Percentiles rank a stretch among this genome's conserved stretches.
Evolutionary conservation across 2,113 vertebrate species (phyloP).

Genomic region (Cyprinodon brontotheroides): DNA sequence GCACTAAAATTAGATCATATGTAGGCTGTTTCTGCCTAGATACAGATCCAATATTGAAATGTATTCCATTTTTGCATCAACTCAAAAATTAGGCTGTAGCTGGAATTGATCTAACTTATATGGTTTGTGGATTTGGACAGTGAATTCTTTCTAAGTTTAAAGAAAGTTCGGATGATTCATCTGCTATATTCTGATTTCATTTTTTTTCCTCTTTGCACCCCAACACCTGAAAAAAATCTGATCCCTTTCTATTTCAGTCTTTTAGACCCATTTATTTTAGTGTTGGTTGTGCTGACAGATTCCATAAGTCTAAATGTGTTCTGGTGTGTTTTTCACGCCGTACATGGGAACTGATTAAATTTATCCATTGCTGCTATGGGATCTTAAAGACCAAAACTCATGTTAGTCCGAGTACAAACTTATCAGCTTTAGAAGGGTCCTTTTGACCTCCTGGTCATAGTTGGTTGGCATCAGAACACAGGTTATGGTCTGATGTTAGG

Average conservation of each 20-base stretch:
- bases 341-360: slow-evolving; percentile 59
- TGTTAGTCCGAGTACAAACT: background rate
- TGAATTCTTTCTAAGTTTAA: background rate
- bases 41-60: slow-evolving; percentile 24
- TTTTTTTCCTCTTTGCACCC: slow-evolving; percentile 12
- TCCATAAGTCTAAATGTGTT: slow-evolving; percentile 65
- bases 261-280: slow-evolving; percentile 50
- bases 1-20: background rate
- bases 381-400: background rate
- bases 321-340: slow-evolving; percentile 60
- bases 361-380: slow-evolving; percentile 39
- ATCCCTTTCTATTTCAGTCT: slow-evolving; percentile 74
- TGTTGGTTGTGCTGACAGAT: slow-evolving; percentile 63
- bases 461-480: background rate
- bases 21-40: slow-evolving; percentile 6
- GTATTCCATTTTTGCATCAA: slow-evolving; percentile 3
- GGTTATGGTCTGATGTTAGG: background rate
- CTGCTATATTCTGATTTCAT: background rate
- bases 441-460: background rate
- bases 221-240: slow-evolving; percentile 55
- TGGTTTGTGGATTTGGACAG: background rate
- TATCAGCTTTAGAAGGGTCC: background rate
- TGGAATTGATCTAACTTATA: background rate
- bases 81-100: background rate
- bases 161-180: slow-evolving; percentile 1